Percentiles rank a stretch among this genome's conserved stretches.
These are phyloP conservation scores for Thermophis baileyi DNA, from an alignment of 2,113 vertebrate species.

Conservation along the genomic window DNA sequence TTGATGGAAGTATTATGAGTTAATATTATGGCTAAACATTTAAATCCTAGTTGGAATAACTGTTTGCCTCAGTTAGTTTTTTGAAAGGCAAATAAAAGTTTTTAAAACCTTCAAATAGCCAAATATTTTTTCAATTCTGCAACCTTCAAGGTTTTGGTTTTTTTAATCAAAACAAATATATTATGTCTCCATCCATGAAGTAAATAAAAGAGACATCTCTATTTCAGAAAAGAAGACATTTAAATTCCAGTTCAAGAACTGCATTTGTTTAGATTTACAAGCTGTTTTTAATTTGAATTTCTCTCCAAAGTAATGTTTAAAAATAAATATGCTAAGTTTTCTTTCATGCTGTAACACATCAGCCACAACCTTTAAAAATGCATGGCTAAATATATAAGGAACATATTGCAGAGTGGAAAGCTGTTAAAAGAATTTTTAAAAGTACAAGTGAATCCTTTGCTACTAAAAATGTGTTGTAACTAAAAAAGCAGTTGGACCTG, in stretches of 20 bases:
- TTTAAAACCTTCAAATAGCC: neutral
- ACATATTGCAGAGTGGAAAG: neutral
- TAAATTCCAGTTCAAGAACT: neutral
- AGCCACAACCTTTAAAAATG: conserved; percentile 5
- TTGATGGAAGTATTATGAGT: conserved; percentile 18
- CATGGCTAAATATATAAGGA: neutral
- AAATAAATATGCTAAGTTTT: neutral
- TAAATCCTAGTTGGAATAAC: neutral
- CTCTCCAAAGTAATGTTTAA: neutral
- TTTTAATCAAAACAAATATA: conserved; percentile 4
- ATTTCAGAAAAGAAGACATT: neutral
- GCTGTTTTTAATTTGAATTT: conserved; percentile 16
- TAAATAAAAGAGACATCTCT: neutral
- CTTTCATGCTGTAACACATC: neutral
- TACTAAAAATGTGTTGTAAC: neutral
- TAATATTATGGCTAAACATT: conserved; percentile 24
- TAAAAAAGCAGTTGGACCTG: neutral
- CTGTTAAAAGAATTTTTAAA: neutral
- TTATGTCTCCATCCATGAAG: neutral
- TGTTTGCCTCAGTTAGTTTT: conserved; percentile 20
- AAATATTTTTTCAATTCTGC: neutral
- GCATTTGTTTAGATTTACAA: neutral
- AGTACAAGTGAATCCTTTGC: neutral
- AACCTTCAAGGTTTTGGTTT: neutral
- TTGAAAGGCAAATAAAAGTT: conserved; percentile 1